A percentile compares a stretch with the other conserved stretches of the same genome.
These are phyloP conservation scores for Aptenodytes forsteri DNA, from an alignment of 2,113 vertebrate genomes.

Conservation along the genomic window DNA sequence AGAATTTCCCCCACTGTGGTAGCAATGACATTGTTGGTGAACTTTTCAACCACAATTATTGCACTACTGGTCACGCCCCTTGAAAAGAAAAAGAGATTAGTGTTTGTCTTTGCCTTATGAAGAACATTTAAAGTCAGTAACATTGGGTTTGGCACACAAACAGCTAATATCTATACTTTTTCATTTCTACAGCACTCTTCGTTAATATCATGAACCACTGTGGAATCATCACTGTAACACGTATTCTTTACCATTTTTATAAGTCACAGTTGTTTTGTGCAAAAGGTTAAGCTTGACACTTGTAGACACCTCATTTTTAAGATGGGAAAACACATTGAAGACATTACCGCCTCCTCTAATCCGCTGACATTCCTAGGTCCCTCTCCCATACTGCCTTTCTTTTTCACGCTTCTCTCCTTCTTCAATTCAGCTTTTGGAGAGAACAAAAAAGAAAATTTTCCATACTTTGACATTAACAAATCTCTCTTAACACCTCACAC, in stretches of 20 bases:
- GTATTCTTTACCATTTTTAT: neutral
- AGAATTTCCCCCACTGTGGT: neutral
- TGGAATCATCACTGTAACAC: neutral
- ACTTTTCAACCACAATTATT: neutral
- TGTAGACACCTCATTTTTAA: constrained; percentile 27
- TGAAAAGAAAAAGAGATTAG: neutral
- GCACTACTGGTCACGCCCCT: neutral
- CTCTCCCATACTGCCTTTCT: neutral
- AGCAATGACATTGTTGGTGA: neutral
- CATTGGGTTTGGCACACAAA: neutral
- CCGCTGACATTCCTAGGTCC: neutral
- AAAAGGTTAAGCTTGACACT: constrained; percentile 25
- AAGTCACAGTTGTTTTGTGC: neutral
- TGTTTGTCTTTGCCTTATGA: neutral
- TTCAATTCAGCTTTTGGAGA: constrained; percentile 3
- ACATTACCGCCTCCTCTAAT: constrained; percentile 18
- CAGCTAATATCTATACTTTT: neutral
- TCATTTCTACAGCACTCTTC: neutral
- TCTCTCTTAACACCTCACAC: neutral
- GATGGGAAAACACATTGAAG: neutral
- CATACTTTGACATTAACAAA: constrained; percentile 22
- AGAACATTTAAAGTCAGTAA: neutral
- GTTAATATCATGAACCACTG: neutral
- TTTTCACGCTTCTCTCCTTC: neutral
- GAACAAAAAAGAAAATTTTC: constrained; percentile 12